A percentile compares a stretch with the other conserved stretches of the same genome.
These are phyloP conservation scores for Halictus quadricinctus DNA, from an alignment of 2,888 invertebrate species.

Conservation along the genomic window DNA sequence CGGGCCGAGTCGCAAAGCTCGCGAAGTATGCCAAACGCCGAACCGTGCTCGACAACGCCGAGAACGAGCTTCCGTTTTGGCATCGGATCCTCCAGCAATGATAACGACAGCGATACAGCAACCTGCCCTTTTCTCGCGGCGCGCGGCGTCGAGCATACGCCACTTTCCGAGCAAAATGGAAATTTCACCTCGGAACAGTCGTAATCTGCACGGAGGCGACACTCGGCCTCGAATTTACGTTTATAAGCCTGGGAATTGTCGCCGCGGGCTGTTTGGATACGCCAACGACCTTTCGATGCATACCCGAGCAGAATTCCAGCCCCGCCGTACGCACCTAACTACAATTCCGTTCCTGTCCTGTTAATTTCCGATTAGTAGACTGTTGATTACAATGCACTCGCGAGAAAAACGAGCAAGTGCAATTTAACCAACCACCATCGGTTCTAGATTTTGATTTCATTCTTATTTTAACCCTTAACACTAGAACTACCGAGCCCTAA, in stretches of 20 bases:
- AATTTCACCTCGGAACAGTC: slow-evolving; percentile 10
- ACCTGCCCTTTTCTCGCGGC: neutral
- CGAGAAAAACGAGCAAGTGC: neutral
- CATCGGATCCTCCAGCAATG: slow-evolving; percentile 30
- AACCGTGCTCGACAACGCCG: slow-evolving; percentile 35
- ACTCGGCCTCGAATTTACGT: slow-evolving; percentile 23
- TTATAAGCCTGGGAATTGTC: neutral
- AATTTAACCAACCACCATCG: too few relatives aligned
- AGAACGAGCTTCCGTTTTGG: slow-evolving; percentile 52
- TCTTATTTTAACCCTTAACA: too few relatives aligned
- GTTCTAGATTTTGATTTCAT: too few relatives aligned
- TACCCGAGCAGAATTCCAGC: neutral
- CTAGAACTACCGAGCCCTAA: too few relatives aligned
- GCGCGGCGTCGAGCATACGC: slow-evolving; percentile 8
- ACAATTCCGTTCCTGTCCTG: neutral
- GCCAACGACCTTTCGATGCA: neutral
- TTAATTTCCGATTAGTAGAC: neutral
- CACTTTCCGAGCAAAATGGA: neutral
- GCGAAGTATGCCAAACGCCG: slow-evolving; percentile 43
- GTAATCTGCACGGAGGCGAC: neutral
- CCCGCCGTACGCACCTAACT: neutral
- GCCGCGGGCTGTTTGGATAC: neutral
- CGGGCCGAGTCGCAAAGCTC: neutral
- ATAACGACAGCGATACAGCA: slow-evolving; percentile 36
- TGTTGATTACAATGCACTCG: neutral